Evolutionary conservation across 2,888 invertebrate species (phyloP).

Genomic region (Crossocerus cetratus): DNA sequence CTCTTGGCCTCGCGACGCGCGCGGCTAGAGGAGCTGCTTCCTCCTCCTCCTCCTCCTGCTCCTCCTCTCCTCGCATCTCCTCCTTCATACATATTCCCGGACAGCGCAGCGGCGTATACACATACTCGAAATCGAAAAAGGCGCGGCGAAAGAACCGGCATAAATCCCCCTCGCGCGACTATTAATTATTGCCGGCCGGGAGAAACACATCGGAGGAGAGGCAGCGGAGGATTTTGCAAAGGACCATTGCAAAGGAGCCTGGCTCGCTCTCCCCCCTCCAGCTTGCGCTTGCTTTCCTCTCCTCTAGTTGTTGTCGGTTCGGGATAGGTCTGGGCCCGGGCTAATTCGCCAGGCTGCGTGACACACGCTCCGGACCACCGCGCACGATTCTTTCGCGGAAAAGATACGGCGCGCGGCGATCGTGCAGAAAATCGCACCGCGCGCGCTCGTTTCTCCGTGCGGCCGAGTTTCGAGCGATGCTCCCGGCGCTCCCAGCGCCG

Average conservation of each 20-base stretch:
- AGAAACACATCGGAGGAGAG: background rate
- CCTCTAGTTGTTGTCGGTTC: background rate
- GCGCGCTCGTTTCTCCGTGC: background rate
- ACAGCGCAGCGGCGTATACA: background rate
- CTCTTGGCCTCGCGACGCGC: background rate
- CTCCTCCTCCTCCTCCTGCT: background rate
- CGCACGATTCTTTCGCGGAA: constrained; percentile 36
- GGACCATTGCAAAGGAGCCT: background rate
- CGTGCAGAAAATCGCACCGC: constrained; percentile 52
- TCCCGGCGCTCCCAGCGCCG: too few species aligned
- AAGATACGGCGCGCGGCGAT: constrained; percentile 40
- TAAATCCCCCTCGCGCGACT: constrained; percentile 17
- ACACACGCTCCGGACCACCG: constrained; percentile 28
- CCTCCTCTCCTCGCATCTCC: background rate
- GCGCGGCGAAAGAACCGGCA: background rate
- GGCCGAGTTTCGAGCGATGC: too few species aligned
- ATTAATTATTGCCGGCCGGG: constrained; percentile 27
- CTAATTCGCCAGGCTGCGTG: constrained; percentile 12
- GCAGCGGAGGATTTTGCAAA: background rate
- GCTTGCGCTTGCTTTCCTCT: background rate
- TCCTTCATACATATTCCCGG: background rate
- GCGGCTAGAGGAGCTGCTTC: too few species aligned
- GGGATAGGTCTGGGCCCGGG: background rate
- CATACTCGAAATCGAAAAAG: constrained; percentile 2
- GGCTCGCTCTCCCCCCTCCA: background rate